Conservation (phyloP, 2,797 vertebrate genomes). For the Anabacerthia variegaticeps region DNA sequence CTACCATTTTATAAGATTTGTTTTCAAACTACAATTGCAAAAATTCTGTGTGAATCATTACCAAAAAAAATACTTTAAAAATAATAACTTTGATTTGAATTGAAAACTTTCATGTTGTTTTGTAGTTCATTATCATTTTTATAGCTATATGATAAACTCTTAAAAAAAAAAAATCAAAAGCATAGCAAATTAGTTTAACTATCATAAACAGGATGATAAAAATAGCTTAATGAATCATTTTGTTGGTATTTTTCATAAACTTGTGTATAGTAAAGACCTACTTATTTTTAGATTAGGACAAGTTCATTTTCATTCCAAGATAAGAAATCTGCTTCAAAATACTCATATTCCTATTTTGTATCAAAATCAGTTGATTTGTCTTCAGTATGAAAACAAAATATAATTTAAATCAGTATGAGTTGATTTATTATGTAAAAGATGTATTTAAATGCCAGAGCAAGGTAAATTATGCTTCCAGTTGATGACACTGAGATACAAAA, state of each 20-base stretch:
- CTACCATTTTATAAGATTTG: background rate
- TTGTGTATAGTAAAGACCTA: background rate
- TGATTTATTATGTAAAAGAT: background rate
- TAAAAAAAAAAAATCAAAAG: background rate
- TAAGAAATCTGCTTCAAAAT: background rate
- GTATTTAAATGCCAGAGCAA: background rate
- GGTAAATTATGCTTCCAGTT: background rate
- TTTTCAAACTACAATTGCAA: background rate
- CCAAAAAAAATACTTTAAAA: background rate
- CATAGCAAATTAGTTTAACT: background rate
- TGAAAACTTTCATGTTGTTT: background rate
- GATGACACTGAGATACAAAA: background rate
- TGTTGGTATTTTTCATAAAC: background rate
- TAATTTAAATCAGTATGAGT: background rate
- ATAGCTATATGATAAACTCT: background rate
- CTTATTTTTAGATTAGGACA: background rate
- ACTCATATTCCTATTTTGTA: background rate
- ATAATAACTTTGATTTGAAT: background rate
- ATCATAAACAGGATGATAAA: background rate
- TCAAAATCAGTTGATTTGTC: background rate
- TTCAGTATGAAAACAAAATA: background rate
- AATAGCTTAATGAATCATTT: slow-evolving; percentile 25
- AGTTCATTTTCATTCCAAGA: background rate
- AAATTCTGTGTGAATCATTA: background rate
- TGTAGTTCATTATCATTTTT: slow-evolving; percentile 16